Percentiles rank a stretch among this genome's conserved stretches.
Conservation (phyloP, 2,113 vertebrate species). For the Mormoops blainvillei region DNA sequence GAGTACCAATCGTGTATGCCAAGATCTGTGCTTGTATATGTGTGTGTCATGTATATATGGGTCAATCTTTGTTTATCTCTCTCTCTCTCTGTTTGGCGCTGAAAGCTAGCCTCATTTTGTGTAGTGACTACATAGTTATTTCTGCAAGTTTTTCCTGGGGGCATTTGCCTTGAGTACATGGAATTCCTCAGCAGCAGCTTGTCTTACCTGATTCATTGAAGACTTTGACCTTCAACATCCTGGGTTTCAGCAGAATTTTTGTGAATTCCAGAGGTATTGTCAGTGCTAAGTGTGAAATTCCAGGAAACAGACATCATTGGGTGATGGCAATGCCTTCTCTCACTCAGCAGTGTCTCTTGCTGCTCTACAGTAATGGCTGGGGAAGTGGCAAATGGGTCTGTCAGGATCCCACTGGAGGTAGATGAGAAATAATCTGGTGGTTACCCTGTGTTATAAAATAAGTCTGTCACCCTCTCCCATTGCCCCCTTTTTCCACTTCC, state of each 20-base stretch:
- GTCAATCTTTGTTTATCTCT: neutral
- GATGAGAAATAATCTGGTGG: neutral
- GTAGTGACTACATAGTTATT: neutral
- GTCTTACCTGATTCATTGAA: conserved; percentile 17
- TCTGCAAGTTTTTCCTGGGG: neutral
- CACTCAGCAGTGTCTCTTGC: neutral
- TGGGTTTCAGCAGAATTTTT: conserved; percentile 21
- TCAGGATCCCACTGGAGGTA: neutral
- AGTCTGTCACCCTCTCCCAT: neutral
- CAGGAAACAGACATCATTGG: neutral
- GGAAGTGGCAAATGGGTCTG: neutral
- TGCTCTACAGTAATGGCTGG: neutral
- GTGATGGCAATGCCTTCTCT: conserved; percentile 17
- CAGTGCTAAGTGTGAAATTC: conserved; percentile 27
- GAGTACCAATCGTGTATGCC: neutral
- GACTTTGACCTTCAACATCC: conserved; percentile 38
- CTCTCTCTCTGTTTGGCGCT: neutral
- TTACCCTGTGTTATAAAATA: neutral
- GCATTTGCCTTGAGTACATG: neutral
- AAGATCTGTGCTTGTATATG: neutral
- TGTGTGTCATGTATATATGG: neutral
- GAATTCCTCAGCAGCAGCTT: neutral
- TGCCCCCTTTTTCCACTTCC: neutral
- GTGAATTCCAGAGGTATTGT: conserved; percentile 9
- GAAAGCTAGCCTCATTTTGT: neutral